These are phyloP conservation scores for Amphilophus citrinellus DNA, from an alignment of 2,113 vertebrate species.

Conservation along the genomic window DNA sequence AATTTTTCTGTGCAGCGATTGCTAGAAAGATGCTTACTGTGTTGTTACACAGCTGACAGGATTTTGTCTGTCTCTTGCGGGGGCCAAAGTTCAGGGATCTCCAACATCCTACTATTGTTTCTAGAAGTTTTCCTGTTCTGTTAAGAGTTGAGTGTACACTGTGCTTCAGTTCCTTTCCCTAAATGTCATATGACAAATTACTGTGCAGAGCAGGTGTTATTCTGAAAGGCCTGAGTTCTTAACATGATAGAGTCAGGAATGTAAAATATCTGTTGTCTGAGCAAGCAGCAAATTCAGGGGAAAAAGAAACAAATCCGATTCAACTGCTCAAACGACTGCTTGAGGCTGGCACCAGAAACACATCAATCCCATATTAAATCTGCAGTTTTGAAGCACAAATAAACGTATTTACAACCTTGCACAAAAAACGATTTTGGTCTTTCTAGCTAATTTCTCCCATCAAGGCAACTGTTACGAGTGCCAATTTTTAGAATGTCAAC, in stretches of 20 bases:
- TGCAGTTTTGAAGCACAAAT: not conserved
- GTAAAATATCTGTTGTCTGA: slow-evolving; percentile 21
- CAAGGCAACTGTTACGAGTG: not conserved
- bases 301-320: not conserved
- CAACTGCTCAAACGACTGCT: not conserved
- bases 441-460: no score
- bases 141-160: slow-evolving; percentile 37
- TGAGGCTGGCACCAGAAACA: not conserved
- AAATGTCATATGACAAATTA: not conserved
- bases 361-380: not conserved
- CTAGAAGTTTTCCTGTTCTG: slow-evolving; percentile 58
- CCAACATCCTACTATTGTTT: slow-evolving; percentile 77
- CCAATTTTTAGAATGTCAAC: not conserved
- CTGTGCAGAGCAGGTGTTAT: slow-evolving; percentile 45
- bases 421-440: no score
- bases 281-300: not conserved
- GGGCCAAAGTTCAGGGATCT: slow-evolving; percentile 65
- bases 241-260: slow-evolving; percentile 34
- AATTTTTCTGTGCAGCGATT: not conserved
- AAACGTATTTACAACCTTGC: not conserved
- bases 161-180: slow-evolving; percentile 44
- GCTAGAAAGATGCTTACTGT: slow-evolving; percentile 7
- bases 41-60: slow-evolving; percentile 33
- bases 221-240: slow-evolving; percentile 1
- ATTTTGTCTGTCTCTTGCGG: slow-evolving; percentile 6